phyloP scores from a whole-genome alignment of 2,113 vertebrate species.

The Leptocoma aspasia region DNA sequence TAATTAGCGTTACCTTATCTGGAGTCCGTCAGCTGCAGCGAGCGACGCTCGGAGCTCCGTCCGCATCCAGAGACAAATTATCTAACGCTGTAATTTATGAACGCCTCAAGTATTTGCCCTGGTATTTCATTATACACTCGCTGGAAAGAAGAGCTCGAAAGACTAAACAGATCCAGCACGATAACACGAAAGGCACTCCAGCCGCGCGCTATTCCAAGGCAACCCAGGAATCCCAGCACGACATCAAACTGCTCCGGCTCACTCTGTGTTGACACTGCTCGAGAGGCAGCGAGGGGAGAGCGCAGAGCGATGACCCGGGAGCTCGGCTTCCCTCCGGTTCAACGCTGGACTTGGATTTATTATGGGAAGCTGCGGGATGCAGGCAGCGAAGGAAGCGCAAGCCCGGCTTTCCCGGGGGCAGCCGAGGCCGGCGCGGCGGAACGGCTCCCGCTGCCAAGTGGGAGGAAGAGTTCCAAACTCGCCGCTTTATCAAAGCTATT shows the following conservation, averaged over 20 bases:
- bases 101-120: neutral
- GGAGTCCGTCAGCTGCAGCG: neutral
- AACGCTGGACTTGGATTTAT: rapidly evolving
- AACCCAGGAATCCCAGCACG: neutral
- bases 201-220: neutral
- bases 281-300: neutral
- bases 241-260: neutral
- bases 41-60: neutral
- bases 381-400: neutral
- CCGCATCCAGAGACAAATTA: neutral
- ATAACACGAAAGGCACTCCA: constrained; percentile 3
- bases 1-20: constrained; percentile 20
- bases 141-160: constrained; percentile 1
- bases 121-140: neutral
- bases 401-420: neutral
- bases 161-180: constrained; percentile 15
- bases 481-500: constrained; percentile 14
- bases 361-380: neutral
- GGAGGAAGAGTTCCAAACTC: constrained; percentile 12
- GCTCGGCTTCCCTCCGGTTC: neutral
- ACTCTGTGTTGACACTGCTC: neutral
- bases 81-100: neutral
- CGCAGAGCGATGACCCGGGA: neutral
- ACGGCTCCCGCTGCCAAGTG: neutral
- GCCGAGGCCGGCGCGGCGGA: neutral